Conservation (phyloP, 2,113 vertebrate species). For the Epinephelus lanceolatus region DNA sequence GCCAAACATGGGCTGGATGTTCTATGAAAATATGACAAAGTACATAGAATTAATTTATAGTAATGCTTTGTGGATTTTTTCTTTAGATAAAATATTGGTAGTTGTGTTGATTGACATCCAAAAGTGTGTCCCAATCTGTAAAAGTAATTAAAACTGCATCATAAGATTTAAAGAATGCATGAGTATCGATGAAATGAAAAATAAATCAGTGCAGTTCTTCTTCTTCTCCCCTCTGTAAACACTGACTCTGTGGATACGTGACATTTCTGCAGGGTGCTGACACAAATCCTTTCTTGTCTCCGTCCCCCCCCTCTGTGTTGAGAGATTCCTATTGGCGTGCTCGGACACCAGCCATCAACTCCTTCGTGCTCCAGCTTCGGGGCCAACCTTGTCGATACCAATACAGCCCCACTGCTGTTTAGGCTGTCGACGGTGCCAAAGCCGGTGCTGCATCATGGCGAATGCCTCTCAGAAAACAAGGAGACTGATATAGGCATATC, state of each 20-base stretch:
- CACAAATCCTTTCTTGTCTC: slow-evolving; percentile 41
- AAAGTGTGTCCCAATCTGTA: slow-evolving; percentile 2
- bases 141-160: slow-evolving; percentile 48
- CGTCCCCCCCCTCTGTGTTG: neutral
- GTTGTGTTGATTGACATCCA: slow-evolving; percentile 25
- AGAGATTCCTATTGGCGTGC: slow-evolving; percentile 46
- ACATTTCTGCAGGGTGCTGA: slow-evolving; percentile 46
- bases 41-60: neutral
- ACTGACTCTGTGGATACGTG: slow-evolving; percentile 49
- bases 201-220: slow-evolving; percentile 25
- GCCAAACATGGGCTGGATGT: neutral
- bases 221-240: slow-evolving; percentile 53
- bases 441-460: slow-evolving; percentile 29
- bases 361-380: slow-evolving; percentile 14
- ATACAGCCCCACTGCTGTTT: slow-evolving; percentile 35
- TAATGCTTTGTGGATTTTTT: neutral
- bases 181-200: slow-evolving; percentile 49
- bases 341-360: slow-evolving; percentile 59
- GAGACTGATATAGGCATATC: slow-evolving; percentile 58
- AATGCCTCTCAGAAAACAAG: slow-evolving; percentile 49
- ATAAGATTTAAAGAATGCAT: slow-evolving; percentile 29
- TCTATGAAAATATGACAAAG: neutral
- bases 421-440: slow-evolving; percentile 28
- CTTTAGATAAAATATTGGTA: neutral
- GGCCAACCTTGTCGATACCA: slow-evolving; percentile 68